Evolutionary conservation across 2,113 vertebrate genomes (phyloP).

Genomic region (Neolamprologus devosi): DNA sequence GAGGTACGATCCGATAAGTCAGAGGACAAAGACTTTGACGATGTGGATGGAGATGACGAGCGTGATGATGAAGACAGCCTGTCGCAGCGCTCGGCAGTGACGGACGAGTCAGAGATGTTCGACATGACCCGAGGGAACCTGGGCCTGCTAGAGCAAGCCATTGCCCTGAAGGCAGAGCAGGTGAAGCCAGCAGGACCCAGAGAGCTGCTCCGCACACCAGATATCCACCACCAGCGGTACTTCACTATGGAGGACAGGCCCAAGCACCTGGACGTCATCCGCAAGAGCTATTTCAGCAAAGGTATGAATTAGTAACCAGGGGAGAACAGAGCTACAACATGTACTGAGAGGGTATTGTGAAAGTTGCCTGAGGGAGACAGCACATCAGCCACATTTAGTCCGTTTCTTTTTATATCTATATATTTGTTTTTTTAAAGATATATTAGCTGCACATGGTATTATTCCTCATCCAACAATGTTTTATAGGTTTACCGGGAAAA

Average conservation of each 20-base stretch:
- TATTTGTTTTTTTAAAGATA: not conserved
- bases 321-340: not conserved
- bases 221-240: conserved; percentile 77
- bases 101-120: conserved; percentile 90
- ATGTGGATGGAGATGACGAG: conserved; percentile 72
- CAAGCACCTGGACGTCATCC: conserved; percentile 81
- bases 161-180: conserved; percentile 93
- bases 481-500: not conserved
- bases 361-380: not conserved
- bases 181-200: conserved; percentile 75
- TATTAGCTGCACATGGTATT: not conserved
- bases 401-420: not conserved
- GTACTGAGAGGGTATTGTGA: not conserved
- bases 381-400: not conserved
- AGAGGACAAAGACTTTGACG: conserved; percentile 77
- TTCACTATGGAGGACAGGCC: conserved; percentile 81
- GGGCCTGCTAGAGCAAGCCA: conserved; percentile 94
- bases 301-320: conserved; percentile 51
- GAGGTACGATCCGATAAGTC: conserved; percentile 84
- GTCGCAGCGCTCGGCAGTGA: conserved; percentile 81
- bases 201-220: conserved; percentile 72
- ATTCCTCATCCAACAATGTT: not conserved
- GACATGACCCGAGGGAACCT: conserved; percentile 94
- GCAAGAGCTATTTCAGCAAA: conserved; percentile 90
- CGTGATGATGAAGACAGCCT: conserved; percentile 80